A percentile compares a stretch with the other conserved stretches of the same genome.
Conservation (phyloP, 2,113 vertebrate species). For the Petrocephalus microphthalmus region DNA sequence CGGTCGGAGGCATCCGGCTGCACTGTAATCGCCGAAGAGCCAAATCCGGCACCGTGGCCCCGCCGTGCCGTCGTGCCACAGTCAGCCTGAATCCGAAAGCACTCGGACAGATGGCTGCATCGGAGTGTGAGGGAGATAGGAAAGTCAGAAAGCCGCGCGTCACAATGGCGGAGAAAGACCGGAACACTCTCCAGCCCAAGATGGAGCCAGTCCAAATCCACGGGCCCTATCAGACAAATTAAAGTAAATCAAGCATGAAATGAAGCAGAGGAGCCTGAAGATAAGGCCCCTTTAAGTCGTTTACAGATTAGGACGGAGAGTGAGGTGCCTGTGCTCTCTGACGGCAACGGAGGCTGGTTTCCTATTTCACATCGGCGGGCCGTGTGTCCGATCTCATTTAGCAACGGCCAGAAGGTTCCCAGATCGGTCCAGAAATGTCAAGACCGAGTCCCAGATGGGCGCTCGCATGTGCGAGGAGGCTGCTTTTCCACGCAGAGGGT, state of each 20-base stretch:
- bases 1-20: slow-evolving; percentile 87
- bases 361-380: slow-evolving; percentile 98
- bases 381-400: slow-evolving; percentile 99
- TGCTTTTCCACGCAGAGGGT: not conserved
- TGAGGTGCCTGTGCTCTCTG: slow-evolving; percentile 99
- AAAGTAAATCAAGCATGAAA: slow-evolving; percentile 99
- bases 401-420: slow-evolving; percentile 51
- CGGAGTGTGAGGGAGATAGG: slow-evolving; percentile 50
- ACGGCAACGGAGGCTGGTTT: slow-evolving; percentile 95
- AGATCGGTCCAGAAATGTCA: slow-evolving; percentile 7
- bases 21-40: slow-evolving; percentile 57
- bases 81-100: slow-evolving; percentile 92
- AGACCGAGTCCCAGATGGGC: not conserved
- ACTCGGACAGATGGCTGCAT: slow-evolving; percentile 95
- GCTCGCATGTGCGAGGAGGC: slow-evolving; percentile 33
- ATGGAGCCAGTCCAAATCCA: slow-evolving; percentile 99
- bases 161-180: slow-evolving; percentile 75
- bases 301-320: slow-evolving; percentile 99
- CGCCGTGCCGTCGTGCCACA: slow-evolving; percentile 75
- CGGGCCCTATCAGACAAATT: slow-evolving; percentile 99
- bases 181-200: slow-evolving; percentile 99
- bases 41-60: slow-evolving; percentile 46
- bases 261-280: slow-evolving; percentile 99
- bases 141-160: slow-evolving; percentile 86
- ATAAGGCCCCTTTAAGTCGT: slow-evolving; percentile 99